Evolutionary conservation across 35 echinoderm and acorn worm genomes (phyloP), one percentile per base, ranked within the genome.

Genomic region (Ophiothrix spiculata): DNA sequence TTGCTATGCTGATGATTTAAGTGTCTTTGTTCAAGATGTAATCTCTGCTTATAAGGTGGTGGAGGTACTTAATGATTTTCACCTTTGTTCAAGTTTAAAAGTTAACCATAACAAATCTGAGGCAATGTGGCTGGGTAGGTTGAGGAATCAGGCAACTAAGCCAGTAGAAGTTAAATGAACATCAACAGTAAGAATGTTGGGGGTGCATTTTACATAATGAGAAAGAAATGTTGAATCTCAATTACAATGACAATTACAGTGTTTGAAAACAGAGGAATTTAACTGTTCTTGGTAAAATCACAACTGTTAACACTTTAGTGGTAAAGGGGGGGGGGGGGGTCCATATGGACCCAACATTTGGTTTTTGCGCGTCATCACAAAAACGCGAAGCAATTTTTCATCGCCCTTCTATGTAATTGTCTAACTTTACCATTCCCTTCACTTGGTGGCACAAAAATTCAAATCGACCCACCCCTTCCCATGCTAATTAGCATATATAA

Each of bases 1-100:
- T 69, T 69, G 6, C 29, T 54, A 69, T 69, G 60, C 60, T 69
- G 60, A 69, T 69, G 8, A 69, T 69, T 10, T 69, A 69, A 69
- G 60, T 69, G 60, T 69, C 29, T 69, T 69, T 69, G 8, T n/a
- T 69, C 25, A 69, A n/a, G 60, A 69, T 69, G 60, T 69, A n/a
- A 28, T 28, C 60, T 69, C 60, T 10, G 60, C 60, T 69, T 4
- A 10, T 15, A 69, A 69, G 25, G 60, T 69, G 60, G 29, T 69
- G 60, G 8, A 69, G 29, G 42, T 69, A 25, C 23, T 69, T 15
- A 69, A 69, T 12, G 60, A 69, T n/a, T 69, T 69, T 10, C 29
- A 69, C 8, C 60, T n/a, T 69, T 69, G 60, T 69, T 69, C 60
- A 69, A 69, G 60, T n/a, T 69, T 69, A 69, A 69, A 69, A 69